A percentile compares a stretch with the other conserved stretches of the same genome.
Conservation (phyloP, 2,797 vertebrate genomes). For the Dryobates pubescens region DNA sequence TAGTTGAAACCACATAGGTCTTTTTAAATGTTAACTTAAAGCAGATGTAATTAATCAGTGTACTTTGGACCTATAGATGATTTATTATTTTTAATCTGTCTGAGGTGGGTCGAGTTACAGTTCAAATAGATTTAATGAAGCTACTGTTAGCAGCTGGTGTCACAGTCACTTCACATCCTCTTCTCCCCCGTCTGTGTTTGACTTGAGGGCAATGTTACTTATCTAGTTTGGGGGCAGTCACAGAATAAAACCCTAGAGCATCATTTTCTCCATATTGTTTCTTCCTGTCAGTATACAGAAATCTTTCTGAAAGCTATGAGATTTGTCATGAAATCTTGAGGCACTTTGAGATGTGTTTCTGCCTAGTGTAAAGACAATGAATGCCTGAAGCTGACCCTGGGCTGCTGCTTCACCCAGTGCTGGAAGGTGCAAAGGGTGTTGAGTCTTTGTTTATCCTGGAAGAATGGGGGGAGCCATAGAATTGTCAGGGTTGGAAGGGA, state of each 20-base stretch:
- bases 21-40: neutral
- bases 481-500: too few species aligned
- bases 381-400: neutral
- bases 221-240: neutral
- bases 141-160: neutral
- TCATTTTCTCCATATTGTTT: neutral
- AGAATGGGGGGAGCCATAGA: too few species aligned
- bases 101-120: neutral
- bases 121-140: neutral
- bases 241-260: fast-evolving
- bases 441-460: neutral
- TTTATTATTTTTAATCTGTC: neutral
- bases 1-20: neutral
- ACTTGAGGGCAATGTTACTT: fast-evolving
- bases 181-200: neutral
- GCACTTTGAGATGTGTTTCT: fast-evolving
- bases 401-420: neutral
- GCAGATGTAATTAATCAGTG: neutral
- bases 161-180: neutral
- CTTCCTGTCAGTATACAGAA: neutral
- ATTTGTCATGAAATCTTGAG: neutral
- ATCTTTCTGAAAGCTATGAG: neutral
- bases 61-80: neutral
- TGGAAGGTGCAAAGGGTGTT: fast-evolving
- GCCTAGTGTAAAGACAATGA: too few species aligned